Evolutionary conservation across 2,888 invertebrate genomes (phyloP), one percentile per base, ranked within the genome.

Genomic region (Dasypolia templi): DNA sequence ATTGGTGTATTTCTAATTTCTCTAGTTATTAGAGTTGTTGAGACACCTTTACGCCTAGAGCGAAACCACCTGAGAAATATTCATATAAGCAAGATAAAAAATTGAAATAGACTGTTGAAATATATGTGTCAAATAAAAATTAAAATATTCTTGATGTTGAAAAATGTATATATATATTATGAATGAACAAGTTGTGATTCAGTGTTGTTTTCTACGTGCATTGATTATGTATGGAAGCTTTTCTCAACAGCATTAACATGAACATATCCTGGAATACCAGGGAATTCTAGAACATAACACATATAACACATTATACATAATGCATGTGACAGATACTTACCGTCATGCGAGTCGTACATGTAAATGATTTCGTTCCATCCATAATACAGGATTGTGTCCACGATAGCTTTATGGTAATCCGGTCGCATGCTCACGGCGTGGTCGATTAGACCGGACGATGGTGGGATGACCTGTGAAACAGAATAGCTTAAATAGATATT

Each of bases 341-440:
- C 98, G 91, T 99, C 98, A 90, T 99, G 98, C 0, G 98, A 98
- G 93, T 99, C 98, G 94, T 99, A 99, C 87, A 99, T 97, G 95
- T 98, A 99, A 90, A 99, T 98, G 86, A 99, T 97, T 92, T 98
- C 97, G 87, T 97, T 97, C 99, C 99, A 99, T 62, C 97, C 98
- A 94, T 99, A 99, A 94, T 98, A 98, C 83, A 98, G 97, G 89
- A 99, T 99, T 75, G 99, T 98, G 95, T 99, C 99, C 86, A 99
- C 98, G 91, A 99, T 98, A 75, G 99, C 99, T 90, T 98, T 98
- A 94, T 99, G 99, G 95, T 99, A 99, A 95, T 99, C 98, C 55
- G 99, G 99, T 81, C 99, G 97, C 98, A 99, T 98, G 93, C 98
- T 98, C 90, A 99, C 98, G 69, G 99, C 99, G 92, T 98, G 98